These are phyloP conservation scores for Amblyteles armatorius DNA, from an alignment of 2,888 invertebrate genomes.

Conservation along the genomic window DNA sequence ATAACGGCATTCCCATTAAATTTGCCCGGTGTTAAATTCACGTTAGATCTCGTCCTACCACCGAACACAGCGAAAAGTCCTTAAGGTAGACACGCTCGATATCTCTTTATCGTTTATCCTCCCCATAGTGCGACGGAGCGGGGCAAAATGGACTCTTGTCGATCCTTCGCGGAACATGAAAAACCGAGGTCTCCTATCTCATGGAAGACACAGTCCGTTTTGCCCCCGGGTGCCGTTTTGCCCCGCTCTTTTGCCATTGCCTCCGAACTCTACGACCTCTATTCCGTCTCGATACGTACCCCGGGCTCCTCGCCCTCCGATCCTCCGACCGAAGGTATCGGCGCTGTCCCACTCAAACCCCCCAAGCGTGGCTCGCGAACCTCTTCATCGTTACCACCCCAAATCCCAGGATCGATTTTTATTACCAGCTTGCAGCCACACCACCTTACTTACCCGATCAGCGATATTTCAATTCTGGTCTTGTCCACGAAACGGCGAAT, in stretches of 20 bases:
- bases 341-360: conserved; percentile 37
- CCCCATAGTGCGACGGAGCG: neutral
- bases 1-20: conserved; percentile 40
- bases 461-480: conserved; percentile 4
- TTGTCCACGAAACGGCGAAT: neutral
- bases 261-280: conserved; percentile 60
- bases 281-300: conserved; percentile 63
- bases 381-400: conserved; percentile 56
- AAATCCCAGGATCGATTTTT: conserved; percentile 59
- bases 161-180: no score
- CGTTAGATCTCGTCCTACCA: neutral
- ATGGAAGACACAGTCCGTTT: neutral
- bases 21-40: neutral
- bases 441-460: conserved; percentile 25
- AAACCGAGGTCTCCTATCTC: no score
- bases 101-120: conserved; percentile 63
- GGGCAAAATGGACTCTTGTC: no score
- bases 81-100: conserved; percentile 56
- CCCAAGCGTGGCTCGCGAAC: conserved; percentile 34
- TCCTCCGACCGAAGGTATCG: conserved; percentile 48
- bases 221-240: no score
- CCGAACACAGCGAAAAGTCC: conserved; percentile 27
- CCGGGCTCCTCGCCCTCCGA: conserved; percentile 10
- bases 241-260: conserved; percentile 39
- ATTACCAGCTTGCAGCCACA: conserved; percentile 40